Base-by-base conservation (phyloP, 2,888 invertebrate genomes). In the Acrobasis suavella region DNA sequence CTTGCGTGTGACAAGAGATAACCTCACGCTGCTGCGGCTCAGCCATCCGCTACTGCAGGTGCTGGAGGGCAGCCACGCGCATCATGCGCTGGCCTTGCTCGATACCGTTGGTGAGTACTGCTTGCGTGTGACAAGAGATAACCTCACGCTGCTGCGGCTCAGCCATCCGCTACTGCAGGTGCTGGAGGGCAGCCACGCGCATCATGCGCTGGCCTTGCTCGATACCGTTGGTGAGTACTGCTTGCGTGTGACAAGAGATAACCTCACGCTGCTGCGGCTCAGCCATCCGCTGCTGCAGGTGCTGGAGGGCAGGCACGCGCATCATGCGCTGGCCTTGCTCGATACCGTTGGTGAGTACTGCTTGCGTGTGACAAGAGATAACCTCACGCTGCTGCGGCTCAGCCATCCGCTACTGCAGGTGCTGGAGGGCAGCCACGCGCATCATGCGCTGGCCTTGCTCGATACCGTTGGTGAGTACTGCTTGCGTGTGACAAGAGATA, bases 251-350 rank as follows among this genome's bases (percentile, higher is more conserved):
- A n/a, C n/a, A n/a, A n/a, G n/a, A n/a, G n/a, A n/a, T n/a, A n/a
- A 82, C 64, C 77, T 81, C 64, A 76, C 82, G 71, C 71, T 83
- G 66, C 86, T 97, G 68, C 94, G 95, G 78, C 94, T 97, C 1
- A 94, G 97, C 46, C 94, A 95, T 74, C 95, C 95, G 71, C 86
- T 97, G 72, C 77, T 84, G 94, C 96, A 63, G 94, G 95, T 80
- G 95, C 95, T 65, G 92, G 93, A 68, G 95, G 95, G 61, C 92
- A 94, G 17, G 83, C 96, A 68, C 91, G 94, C 75, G 94, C 94
- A 76, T 14, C 75, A 78, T 64, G 83, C 72, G 94, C 96, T 67
- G 95, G 96, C 65, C 85, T 97, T 75, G 95, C 96, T 93, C 95
- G 96, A 61, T 95, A 96, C 88, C 16, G 85, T 91, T 67, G 90